Percentiles rank a stretch among this genome's conserved stretches.
Conservation (phyloP, 2,888 invertebrate genomes). For the Pristionchus arcanus region DNA sequence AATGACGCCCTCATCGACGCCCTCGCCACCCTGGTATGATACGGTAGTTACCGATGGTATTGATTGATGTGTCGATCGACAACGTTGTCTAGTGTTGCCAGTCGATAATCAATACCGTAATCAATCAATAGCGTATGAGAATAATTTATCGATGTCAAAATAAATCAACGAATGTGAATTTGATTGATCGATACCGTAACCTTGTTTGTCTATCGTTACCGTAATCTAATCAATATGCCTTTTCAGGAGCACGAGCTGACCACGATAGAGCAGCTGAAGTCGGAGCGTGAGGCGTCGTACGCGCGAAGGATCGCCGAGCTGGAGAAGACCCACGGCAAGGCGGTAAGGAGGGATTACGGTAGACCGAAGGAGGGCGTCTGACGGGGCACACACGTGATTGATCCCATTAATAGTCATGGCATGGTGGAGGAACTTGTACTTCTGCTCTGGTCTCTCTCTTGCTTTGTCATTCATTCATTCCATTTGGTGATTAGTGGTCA, state of each 20-base stretch:
- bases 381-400: constrained; percentile 17
- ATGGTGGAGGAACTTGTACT: constrained; percentile 15
- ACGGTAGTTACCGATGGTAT: not conserved
- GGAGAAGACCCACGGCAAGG: constrained; percentile 36
- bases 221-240: not conserved
- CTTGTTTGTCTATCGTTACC: not conserved
- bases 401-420: not conserved
- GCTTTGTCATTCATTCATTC: not conserved
- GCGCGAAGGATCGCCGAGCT: constrained; percentile 12
- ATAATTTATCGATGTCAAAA: not conserved
- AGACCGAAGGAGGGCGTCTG: not conserved
- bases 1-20: constrained; percentile 29
- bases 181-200: not conserved
- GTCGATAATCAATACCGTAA: not conserved
- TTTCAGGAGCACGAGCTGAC: constrained; percentile 46
- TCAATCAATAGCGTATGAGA: not conserved
- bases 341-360: constrained; percentile 18
- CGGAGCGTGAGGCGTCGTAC: constrained; percentile 19
- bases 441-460: not conserved
- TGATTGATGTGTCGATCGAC: too few species aligned
- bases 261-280: constrained; percentile 40
- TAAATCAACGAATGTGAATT: too few species aligned
- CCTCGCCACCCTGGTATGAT: not conserved
- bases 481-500: not conserved
- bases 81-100: too few species aligned